Evolutionary conservation across 2,113 vertebrate species (phyloP).

Genomic region (Trogon surrucura): DNA sequence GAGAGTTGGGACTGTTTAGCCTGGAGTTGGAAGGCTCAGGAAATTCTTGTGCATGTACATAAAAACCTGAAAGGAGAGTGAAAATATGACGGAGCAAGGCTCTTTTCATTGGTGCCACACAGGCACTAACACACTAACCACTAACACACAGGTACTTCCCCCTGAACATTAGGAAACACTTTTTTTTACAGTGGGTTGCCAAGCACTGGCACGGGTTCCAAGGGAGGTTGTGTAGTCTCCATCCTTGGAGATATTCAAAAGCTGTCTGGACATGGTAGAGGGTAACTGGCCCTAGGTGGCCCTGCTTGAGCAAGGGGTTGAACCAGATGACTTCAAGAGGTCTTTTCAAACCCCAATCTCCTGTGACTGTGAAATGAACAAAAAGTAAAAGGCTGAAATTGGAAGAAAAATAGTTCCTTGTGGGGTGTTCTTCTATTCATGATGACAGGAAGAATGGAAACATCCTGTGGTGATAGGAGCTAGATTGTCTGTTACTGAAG

Average conservation of each 20-base stretch:
- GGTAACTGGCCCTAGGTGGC: background rate
- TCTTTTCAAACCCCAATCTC: background rate
- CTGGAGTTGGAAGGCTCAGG: background rate
- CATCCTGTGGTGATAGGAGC: background rate
- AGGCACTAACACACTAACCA: too few species aligned
- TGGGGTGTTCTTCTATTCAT: background rate
- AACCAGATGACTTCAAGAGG: background rate
- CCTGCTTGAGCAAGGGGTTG: background rate
- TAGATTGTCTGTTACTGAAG: background rate
- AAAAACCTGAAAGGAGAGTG: background rate
- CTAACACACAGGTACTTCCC: background rate
- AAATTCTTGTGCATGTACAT: background rate
- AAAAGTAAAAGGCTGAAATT: background rate
- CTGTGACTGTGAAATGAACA: background rate
- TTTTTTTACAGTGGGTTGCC: background rate
- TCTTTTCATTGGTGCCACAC: background rate
- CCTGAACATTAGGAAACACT: background rate
- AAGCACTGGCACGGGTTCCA: background rate
- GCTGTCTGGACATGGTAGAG: accelerated
- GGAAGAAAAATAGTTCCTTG: background rate
- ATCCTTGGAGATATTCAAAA: background rate
- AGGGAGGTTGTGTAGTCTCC: background rate
- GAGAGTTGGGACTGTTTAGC: background rate
- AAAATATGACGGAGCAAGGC: background rate
- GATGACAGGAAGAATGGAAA: background rate